Base-by-base conservation (phyloP, 2,797 vertebrate species). In the Enteromius viviparus region DNA sequence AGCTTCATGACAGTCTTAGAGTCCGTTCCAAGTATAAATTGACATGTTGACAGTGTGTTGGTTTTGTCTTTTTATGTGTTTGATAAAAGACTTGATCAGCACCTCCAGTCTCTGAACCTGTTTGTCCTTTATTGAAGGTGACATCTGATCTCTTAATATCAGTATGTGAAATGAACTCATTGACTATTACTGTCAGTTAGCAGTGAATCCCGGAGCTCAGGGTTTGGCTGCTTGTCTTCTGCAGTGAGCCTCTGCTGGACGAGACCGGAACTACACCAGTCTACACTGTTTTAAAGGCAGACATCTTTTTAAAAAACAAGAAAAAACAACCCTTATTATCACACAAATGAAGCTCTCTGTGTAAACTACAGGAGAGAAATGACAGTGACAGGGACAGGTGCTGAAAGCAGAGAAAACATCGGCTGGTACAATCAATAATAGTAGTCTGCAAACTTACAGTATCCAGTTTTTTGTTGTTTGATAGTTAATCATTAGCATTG, bases 41-140 rank as follows among this genome's bases (percentile, higher is more conserved):
- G 81, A 79, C 81, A 85, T 26, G 51, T 75, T 83, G 87, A 80
- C 83, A 85, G 78, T 85, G 80, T 85, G 81, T 85, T 81, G 74
- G 76, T 86, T 87, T 85, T 47, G 76, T 32, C 0, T 9, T 66
- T 72, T 10, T n/a, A n/a, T 49, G 58, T 7, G 23, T 19, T 64
- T 49, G 26, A 14, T 19, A 45, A 29, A 34, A 32, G 75, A 47
- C 23, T 42, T 29, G 37, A 45, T 77, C 23, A 26, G 34, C 53
- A 1, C 21, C 34, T 19, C 32, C n/a, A 76, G 17, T 26, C 34
- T 58, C 53, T 58, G 21, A 76, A 26, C 3, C 14, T 17, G 3
- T 10, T 19, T 45, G 74, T 29, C 1, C 37, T 45, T 60, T 3
- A 60, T 26, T 34, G 29, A 19, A 75, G 14, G 49, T 60, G 34